Conservation (phyloP, 1,140 invertebrate species). For the Lineus longissimus region DNA sequence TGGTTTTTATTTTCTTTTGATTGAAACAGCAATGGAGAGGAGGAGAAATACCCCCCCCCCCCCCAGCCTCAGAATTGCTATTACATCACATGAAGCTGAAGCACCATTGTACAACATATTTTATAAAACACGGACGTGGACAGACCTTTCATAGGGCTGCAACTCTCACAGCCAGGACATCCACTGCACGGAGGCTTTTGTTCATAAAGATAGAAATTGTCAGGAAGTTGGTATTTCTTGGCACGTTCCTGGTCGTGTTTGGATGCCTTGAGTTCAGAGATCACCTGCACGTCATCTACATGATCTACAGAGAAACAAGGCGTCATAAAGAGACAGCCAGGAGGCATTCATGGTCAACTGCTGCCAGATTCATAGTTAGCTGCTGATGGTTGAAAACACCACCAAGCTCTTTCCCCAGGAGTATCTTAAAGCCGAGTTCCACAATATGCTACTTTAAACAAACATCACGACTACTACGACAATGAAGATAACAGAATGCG, state of each 20-base stretch:
- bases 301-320: no score
- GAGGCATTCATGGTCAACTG: no score
- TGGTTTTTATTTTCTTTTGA: not conserved
- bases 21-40: not conserved
- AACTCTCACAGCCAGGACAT: constrained; percentile 67
- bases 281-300: constrained; percentile 61
- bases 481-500: constrained; percentile 25
- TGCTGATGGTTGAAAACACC: no score
- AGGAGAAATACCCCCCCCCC: no score
- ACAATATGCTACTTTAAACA: no score
- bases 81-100: no score
- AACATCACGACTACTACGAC: constrained; percentile 66
- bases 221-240: constrained; percentile 66
- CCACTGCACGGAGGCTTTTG: constrained; percentile 67
- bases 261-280: constrained; percentile 65
- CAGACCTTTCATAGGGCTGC: constrained; percentile 15
- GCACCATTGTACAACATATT: not conserved
- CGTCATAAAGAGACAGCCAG: no score
- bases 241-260: constrained; percentile 67
- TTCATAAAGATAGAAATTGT: constrained; percentile 76
- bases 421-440: no score
- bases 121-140: not conserved
- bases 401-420: no score
- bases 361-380: no score
- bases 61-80: no score